phyloP scores from a whole-genome alignment of 2,797 vertebrate species.

The Danionella dracula region DNA sequence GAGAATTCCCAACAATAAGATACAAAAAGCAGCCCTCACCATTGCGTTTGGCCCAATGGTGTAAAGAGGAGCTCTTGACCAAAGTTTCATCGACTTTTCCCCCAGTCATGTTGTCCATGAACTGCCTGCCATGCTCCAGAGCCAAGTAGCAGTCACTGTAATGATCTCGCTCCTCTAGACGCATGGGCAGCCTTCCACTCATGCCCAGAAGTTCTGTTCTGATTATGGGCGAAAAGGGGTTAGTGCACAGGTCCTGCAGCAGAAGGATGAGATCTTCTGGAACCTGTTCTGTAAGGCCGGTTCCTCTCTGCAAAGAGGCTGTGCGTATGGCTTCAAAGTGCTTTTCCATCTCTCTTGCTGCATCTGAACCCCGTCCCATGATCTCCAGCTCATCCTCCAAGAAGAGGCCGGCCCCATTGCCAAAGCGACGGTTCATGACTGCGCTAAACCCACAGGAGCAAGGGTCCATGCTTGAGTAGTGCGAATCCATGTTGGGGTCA shows the following conservation, averaged over 20 bases:
- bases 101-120: conserved; percentile 99
- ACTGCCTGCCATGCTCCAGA: conserved; percentile 94
- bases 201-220: conserved; percentile 73
- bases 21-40: conserved; percentile 59
- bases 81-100: conserved; percentile 95
- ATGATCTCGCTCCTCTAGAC: conserved; percentile 91
- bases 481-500: conserved; percentile 85
- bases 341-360: conserved; percentile 88
- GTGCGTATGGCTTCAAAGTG: conserved; percentile 87
- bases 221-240: conserved; percentile 90
- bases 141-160: conserved; percentile 95
- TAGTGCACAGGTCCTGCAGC: conserved; percentile 94
- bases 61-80: conserved; percentile 92
- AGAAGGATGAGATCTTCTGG: conserved; percentile 90
- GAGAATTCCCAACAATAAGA: no score
- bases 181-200: conserved; percentile 50
- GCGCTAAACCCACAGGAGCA: conserved; percentile 97
- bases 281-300: conserved; percentile 70
- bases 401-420: conserved; percentile 93
- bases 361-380: conserved; percentile 87
- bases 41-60: conserved; percentile 92
- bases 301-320: conserved; percentile 70
- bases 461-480: conserved; percentile 64
- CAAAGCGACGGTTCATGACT: conserved; percentile 93
- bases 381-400: conserved; percentile 97